Evolutionary conservation across 2,888 invertebrate genomes (phyloP).

Genomic region (Anaspis maculata): DNA sequence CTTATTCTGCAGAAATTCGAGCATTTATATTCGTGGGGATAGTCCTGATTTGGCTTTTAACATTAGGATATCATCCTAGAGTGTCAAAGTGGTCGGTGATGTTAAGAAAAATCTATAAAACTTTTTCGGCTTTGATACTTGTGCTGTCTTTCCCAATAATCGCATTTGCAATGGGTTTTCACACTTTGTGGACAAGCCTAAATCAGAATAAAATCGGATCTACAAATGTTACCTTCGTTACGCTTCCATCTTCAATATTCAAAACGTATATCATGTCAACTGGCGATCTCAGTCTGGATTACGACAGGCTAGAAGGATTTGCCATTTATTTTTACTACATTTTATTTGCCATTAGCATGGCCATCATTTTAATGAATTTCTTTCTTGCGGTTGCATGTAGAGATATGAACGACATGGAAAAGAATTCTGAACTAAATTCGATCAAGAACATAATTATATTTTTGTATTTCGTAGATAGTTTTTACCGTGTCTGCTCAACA

Average conservation of each 20-base stretch:
- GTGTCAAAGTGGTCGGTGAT: slow-evolving; percentile 12
- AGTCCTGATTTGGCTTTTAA: slow-evolving; percentile 6
- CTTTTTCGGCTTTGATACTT: slow-evolving; percentile 4
- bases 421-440: slow-evolving; percentile 8
- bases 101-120: slow-evolving; percentile 11
- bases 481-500: too few relatives aligned
- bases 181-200: slow-evolving; percentile 2
- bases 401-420: slow-evolving; percentile 9
- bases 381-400: slow-evolving; percentile 5
- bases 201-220: too few relatives aligned
- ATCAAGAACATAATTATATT: too few relatives aligned
- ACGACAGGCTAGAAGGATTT: too few relatives aligned
- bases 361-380: slow-evolving; percentile 2
- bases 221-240: too few relatives aligned
- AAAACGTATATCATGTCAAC: too few relatives aligned
- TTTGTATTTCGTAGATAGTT: too few relatives aligned
- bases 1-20: too few relatives aligned
- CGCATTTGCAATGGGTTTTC: slow-evolving; percentile 8
- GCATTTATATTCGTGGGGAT: slow-evolving; percentile 9
- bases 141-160: slow-evolving; percentile 9
- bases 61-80: slow-evolving; percentile 10
- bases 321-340: not conserved
- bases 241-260: too few relatives aligned
- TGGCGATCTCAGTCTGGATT: too few relatives aligned
- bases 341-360: not conserved